Conservation (phyloP, 2,113 vertebrate species). For the Isurus oxyrinchus region DNA sequence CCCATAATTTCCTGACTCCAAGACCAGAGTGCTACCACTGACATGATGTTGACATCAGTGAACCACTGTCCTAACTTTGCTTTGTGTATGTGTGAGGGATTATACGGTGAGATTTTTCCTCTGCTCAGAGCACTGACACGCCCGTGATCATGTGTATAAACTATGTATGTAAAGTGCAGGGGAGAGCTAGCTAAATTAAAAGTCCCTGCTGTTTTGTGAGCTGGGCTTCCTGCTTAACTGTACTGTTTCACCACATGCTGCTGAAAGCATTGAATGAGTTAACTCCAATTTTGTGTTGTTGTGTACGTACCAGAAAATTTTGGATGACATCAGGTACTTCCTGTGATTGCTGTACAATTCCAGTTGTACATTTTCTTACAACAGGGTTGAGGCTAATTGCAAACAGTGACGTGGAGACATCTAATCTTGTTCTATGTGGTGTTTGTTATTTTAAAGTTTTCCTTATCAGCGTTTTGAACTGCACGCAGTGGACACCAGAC, state of each 20-base stretch:
- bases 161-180: not conserved
- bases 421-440: conserved; percentile 4
- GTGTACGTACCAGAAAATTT: conserved; percentile 20
- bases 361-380: conserved; percentile 14
- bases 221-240: not conserved
- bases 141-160: not conserved
- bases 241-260: not conserved
- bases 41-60: not conserved
- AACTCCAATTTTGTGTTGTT: not conserved
- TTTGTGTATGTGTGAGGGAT: not conserved
- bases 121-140: not conserved
- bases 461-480: conserved; percentile 6
- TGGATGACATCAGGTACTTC: conserved; percentile 24
- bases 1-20: not conserved
- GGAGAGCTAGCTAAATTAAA: not conserved
- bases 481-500: not conserved
- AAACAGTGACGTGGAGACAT: not conserved
- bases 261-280: not conserved
- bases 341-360: conserved; percentile 20
- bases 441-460: conserved; percentile 26
- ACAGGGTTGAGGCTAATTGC: not conserved
- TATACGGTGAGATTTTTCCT: not conserved
- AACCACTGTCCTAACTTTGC: not conserved
- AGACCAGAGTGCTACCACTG: not conserved
- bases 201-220: not conserved